Conservation (phyloP, 2,888 invertebrate genomes). For the Coleophora deauratella region DNA sequence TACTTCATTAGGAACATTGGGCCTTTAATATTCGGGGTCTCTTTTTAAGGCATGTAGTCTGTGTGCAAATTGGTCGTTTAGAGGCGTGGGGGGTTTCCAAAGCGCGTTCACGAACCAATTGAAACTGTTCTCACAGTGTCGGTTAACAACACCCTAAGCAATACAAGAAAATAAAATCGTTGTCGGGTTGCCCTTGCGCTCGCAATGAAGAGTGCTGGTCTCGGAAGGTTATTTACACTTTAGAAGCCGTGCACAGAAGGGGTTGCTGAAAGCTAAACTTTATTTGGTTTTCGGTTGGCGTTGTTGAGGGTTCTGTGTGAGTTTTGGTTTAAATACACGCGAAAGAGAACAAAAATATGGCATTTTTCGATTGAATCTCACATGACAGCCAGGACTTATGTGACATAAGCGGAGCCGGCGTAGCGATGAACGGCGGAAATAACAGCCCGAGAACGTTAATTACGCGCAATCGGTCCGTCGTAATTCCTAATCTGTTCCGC, state of each 20-base stretch:
- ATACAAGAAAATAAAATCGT: conserved; percentile 53
- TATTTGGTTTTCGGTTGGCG: too few species aligned
- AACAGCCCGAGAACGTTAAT: conserved; percentile 45
- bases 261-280: too few species aligned
- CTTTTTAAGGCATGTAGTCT: conserved; percentile 30
- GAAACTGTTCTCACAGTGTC: conserved; percentile 36
- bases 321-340: too few species aligned
- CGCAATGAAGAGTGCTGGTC: conserved; percentile 25
- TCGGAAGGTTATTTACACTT: conserved; percentile 28
- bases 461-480: conserved; percentile 47
- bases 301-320: too few species aligned
- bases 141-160: conserved; percentile 40
- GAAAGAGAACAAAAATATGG: too few species aligned
- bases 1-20: conserved; percentile 42
- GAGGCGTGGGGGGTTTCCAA: conserved; percentile 36
- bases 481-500: conserved; percentile 51
- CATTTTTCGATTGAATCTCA: too few species aligned
- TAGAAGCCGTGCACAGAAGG: neutral
- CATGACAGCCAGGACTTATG: conserved; percentile 2
- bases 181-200: conserved; percentile 25
- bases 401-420: conserved; percentile 2
- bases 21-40: conserved; percentile 38
- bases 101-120: conserved; percentile 51
- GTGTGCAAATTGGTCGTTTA: conserved; percentile 54
- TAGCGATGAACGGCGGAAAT: conserved; percentile 44